A percentile compares a stretch with the other conserved stretches of the same genome.
phyloP scores from a whole-genome alignment of 2,888 invertebrate species.

The Leucoptera coffeella region DNA sequence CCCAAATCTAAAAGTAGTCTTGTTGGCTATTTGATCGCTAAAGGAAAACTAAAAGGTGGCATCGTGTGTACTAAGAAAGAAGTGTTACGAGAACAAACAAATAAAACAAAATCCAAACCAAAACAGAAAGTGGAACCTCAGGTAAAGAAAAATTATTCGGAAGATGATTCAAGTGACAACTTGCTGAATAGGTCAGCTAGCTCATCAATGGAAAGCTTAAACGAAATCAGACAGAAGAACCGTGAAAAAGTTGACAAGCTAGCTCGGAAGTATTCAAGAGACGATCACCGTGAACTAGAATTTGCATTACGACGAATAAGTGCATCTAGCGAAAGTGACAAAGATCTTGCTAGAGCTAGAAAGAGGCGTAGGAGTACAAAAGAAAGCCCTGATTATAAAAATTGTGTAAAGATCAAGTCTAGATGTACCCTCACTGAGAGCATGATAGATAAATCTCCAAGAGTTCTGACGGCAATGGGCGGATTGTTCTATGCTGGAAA shows the following conservation, averaged over 20 bases:
- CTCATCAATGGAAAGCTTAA: conserved; percentile 47
- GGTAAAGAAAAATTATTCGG: conserved; percentile 57
- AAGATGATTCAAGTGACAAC: conserved; percentile 47
- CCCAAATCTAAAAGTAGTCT: conserved; percentile 63
- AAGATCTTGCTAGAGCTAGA: conserved; percentile 32
- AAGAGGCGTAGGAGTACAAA: conserved; percentile 39
- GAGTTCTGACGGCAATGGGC: conserved; percentile 84
- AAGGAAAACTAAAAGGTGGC: conserved; percentile 53
- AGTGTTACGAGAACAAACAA: conserved; percentile 38
- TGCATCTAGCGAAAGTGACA: conserved; percentile 41
- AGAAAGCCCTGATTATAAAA: conserved; percentile 6
- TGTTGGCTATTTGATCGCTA: conserved; percentile 61
- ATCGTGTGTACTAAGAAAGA: conserved; percentile 46
- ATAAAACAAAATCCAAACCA: conserved; percentile 57
- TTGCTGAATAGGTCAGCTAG: conserved; percentile 40
- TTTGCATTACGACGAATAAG: conserved; percentile 32
- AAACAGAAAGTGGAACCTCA: conserved; percentile 67
- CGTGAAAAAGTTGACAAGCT: conserved; percentile 40
- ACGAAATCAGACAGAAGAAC: conserved; percentile 44
- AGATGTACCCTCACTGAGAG: conserved; percentile 58
- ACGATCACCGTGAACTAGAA: conserved; percentile 35
- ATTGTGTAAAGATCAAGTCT: conserved; percentile 11
- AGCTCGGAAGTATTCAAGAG: conserved; percentile 38
- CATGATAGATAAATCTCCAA: conserved; percentile 65
- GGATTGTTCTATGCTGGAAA: conserved; percentile 89